Conservation (phyloP, 2,113 vertebrate genomes). For the Sprattus sprattus region DNA sequence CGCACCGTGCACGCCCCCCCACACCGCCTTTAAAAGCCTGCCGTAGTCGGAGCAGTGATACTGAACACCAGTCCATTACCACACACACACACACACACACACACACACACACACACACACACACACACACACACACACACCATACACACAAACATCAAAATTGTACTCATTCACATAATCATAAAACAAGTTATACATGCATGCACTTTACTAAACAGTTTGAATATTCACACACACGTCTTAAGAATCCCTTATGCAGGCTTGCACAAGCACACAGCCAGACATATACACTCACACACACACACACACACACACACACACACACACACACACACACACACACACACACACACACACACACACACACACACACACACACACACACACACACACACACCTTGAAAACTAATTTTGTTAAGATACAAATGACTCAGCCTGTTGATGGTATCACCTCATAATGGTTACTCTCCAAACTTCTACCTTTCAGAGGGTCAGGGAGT, state of each 20-base stretch:
- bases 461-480: not conserved
- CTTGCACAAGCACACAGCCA: no score
- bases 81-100: constrained; percentile 8
- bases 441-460: not conserved
- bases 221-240: not conserved
- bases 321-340: not conserved
- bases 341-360: not conserved
- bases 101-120: not conserved
- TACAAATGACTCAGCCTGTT: not conserved
- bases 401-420: not conserved
- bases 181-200: not conserved
- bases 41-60: constrained; percentile 60
- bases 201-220: not conserved
- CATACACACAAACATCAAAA: not conserved
- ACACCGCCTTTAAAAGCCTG: constrained; percentile 35
- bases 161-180: not conserved
- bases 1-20: constrained; percentile 25
- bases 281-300: not conserved
- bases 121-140: not conserved
- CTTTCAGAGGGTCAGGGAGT: not conserved
- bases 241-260: not conserved
- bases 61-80: constrained; percentile 65
- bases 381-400: not conserved
- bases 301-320: not conserved
- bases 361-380: no score